phyloP scores from a whole-genome alignment of 2,888 invertebrate species.

The Dichetophora obliterata region DNA sequence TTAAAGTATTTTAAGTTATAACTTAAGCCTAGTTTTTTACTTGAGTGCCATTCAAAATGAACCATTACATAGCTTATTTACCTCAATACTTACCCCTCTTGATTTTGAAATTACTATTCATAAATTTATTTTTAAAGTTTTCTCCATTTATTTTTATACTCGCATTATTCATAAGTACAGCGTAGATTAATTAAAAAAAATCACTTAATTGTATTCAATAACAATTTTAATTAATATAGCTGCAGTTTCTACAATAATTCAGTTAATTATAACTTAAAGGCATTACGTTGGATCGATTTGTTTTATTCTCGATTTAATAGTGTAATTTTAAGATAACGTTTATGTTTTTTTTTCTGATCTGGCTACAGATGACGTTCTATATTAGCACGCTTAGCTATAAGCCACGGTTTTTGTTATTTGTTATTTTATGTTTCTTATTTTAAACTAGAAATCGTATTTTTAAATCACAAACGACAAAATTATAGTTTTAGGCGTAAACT shows the following conservation, averaged over 20 bases:
- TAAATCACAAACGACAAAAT: slow-evolving; percentile 48
- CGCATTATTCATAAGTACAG: slow-evolving; percentile 26
- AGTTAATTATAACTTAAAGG: slow-evolving; percentile 2
- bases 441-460: slow-evolving; percentile 45
- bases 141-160: slow-evolving; percentile 15
- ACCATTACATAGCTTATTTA: too few species aligned
- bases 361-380: background rate
- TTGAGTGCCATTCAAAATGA: too few species aligned
- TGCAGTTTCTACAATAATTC: slow-evolving; percentile 12
- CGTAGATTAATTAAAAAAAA: slow-evolving; percentile 29
- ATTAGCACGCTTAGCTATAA: slow-evolving; percentile 5
- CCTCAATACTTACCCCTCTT: too few species aligned
- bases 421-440: background rate
- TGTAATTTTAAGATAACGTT: background rate
- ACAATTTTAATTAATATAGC: slow-evolving; percentile 20
- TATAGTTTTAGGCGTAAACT: slow-evolving; percentile 34
- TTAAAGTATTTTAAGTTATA: too few species aligned
- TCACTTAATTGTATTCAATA: slow-evolving; percentile 35
- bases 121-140: background rate
- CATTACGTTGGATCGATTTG: background rate
- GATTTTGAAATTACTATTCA: background rate
- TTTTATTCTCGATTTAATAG: slow-evolving; percentile 5
- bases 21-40: too few species aligned
- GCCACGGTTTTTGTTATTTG: background rate
- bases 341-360: background rate